Percentiles rank a stretch among this genome's conserved stretches.
Evolutionary conservation across 2,113 vertebrate species (phyloP).

Genomic region (Pontoporia blainvillei): DNA sequence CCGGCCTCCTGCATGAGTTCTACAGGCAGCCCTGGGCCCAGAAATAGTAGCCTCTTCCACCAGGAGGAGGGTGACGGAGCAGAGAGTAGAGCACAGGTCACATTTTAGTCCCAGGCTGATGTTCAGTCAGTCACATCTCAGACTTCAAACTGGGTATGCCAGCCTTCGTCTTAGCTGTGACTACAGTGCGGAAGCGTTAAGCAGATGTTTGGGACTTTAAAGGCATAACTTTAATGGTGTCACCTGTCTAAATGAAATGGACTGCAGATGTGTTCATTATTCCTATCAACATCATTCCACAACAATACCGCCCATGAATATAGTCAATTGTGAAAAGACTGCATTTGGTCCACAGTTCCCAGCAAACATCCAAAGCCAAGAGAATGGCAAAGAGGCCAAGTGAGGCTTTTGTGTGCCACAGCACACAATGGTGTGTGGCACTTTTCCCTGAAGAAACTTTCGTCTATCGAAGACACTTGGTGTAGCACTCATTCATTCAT

Average conservation of each 20-base stretch:
- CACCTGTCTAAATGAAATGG: not conserved
- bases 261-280: not conserved
- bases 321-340: not conserved
- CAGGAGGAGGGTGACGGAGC: not conserved
- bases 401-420: not conserved
- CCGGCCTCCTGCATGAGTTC: not conserved
- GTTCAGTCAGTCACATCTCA: not conserved
- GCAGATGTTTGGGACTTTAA: not conserved
- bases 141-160: not conserved
- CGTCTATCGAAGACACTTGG: fast-evolving
- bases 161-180: not conserved
- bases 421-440: fast-evolving
- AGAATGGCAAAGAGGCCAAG: not conserved
- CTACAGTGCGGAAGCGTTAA: not conserved
- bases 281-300: not conserved
- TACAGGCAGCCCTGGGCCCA: not conserved
- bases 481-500: too few species aligned
- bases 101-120: not conserved
- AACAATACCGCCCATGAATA: fast-evolving
- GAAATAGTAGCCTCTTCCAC: not conserved
- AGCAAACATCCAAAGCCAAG: not conserved
- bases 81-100: fast-evolving
- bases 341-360: not conserved
- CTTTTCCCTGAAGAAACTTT: not conserved
- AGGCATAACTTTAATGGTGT: not conserved